Evolutionary conservation across 2,113 vertebrate species (phyloP).

Genomic region (Chascanopsetta lugubris): DNA sequence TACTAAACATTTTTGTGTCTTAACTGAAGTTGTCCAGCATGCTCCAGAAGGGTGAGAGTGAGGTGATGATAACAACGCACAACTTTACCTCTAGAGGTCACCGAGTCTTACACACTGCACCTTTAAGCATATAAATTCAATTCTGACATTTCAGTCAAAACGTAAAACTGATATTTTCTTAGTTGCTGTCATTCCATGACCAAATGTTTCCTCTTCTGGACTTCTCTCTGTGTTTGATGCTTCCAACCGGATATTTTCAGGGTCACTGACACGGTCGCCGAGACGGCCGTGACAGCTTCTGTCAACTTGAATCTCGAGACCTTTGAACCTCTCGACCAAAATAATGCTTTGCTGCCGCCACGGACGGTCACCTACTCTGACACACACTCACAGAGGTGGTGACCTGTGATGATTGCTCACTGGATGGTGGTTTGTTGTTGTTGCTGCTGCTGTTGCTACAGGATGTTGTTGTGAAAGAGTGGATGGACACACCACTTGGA

Average conservation of each 20-base stretch:
- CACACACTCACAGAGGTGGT: conserved; percentile 54
- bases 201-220: background rate
- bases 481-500: conserved; percentile 1
- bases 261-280: conserved; percentile 50
- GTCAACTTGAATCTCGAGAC: conserved; percentile 54
- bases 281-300: conserved; percentile 49
- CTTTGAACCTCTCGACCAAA: conserved; percentile 69
- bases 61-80: too few species aligned
- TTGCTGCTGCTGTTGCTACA: conserved; percentile 9
- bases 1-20: too few species aligned
- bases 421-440: conserved; percentile 17
- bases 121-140: background rate
- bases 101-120: too few species aligned
- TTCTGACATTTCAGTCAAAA: background rate
- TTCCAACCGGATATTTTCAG: conserved; percentile 57
- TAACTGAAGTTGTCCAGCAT: too few species aligned
- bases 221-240: conserved; percentile 35
- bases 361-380: conserved; percentile 47
- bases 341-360: conserved; percentile 55
- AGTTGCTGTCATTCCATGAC: conserved; percentile 1
- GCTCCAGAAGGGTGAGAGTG: too few species aligned
- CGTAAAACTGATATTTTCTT: background rate
- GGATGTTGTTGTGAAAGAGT: background rate
- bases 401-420: conserved; percentile 56
- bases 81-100: too few species aligned